Base-by-base conservation (phyloP, 2,797 vertebrate species). In the Acomys russatus region DNA sequence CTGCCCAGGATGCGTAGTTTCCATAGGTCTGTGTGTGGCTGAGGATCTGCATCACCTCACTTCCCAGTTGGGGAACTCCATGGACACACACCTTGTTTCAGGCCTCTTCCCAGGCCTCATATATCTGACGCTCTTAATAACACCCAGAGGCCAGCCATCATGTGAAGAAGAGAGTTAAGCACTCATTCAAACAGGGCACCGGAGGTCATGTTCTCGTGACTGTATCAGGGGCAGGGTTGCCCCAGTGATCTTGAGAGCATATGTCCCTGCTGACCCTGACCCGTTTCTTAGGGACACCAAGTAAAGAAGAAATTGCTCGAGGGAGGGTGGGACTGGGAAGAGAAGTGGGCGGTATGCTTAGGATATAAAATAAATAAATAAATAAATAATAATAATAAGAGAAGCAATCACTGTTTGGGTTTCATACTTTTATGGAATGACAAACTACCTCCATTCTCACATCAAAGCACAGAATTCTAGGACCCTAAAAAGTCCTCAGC, bases 121-220 rank as follows among this genome's bases (percentile, higher is more conserved):
- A 22, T 17, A 20, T 28, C 25, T 1, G 0, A 49, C 15, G 4
- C 4, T 44, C 44, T 44, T 44, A 44, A 3, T 44, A 44, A 44
- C 44, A 44, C 61, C n/a, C 91, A 82, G 74, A 56, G 61, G 93
- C 83, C 90, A 94, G 93, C 83, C 88, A 93, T 38, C 25, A 0
- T 77, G 93, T 68, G 56, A 78, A 70, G 38, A 18, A 44, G 8
- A 23, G 44, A 9, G 68, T 78, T 28, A 95, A 56, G 56, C 93
- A 92, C 28, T 68, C 18, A 87, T 54, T 30, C 44, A 61, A 28
- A 44, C 18, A 73, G 30, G 49, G 70, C 30, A 38, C n/a, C 18
- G 8, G 33, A 63, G 30, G 8, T 77, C 35, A 35, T 23, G 17
- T 44, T 73, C 12, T 12, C 6, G 11, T 51, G n/a, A n/a, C 44